phyloP scores from a whole-genome alignment of 2,888 invertebrate genomes.

The Spodoptera exigua region DNA sequence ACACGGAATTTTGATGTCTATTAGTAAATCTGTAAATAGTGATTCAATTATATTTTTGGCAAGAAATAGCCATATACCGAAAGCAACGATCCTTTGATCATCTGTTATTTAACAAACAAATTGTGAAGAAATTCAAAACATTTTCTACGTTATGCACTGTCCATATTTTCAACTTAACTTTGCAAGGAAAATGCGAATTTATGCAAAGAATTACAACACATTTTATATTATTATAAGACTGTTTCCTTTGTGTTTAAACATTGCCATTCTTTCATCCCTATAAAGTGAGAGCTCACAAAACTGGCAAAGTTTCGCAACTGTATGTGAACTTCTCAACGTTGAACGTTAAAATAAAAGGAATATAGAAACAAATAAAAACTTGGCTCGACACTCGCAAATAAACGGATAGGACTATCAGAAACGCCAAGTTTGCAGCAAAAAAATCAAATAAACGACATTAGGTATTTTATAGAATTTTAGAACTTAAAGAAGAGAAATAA shows the following conservation, averaged over 20 bases:
- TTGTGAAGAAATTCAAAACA: too few relatives aligned
- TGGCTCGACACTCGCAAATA: slow-evolving; percentile 43
- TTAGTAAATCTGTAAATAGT: too few relatives aligned
- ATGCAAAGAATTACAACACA: slow-evolving; percentile 64
- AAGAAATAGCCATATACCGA: too few relatives aligned
- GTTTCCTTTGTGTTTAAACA: slow-evolving; percentile 33
- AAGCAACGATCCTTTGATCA: too few relatives aligned
- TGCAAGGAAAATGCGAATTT: slow-evolving; percentile 63
- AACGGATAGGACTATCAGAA: slow-evolving; percentile 33
- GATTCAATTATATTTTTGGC: too few relatives aligned
- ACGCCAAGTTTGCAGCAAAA: slow-evolving; percentile 32
- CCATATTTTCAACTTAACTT: too few relatives aligned
- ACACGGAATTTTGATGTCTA: too few relatives aligned
- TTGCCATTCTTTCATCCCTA: slow-evolving; percentile 40
- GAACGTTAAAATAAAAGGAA: slow-evolving; percentile 52
- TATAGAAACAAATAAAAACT: slow-evolving; percentile 52
- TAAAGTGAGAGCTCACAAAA: slow-evolving; percentile 22
- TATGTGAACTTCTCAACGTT: slow-evolving; percentile 50
- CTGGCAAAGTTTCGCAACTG: slow-evolving; percentile 45
- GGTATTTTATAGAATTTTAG: slow-evolving; percentile 35
- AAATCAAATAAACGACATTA: slow-evolving; percentile 40
- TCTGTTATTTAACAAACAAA: too few relatives aligned
- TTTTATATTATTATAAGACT: slow-evolving; percentile 59
- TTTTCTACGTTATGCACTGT: too few relatives aligned
- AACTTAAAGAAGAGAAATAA: slow-evolving; percentile 21